Base-by-base conservation (phyloP, 2,888 invertebrate species). In the Athalia rosae region DNA sequence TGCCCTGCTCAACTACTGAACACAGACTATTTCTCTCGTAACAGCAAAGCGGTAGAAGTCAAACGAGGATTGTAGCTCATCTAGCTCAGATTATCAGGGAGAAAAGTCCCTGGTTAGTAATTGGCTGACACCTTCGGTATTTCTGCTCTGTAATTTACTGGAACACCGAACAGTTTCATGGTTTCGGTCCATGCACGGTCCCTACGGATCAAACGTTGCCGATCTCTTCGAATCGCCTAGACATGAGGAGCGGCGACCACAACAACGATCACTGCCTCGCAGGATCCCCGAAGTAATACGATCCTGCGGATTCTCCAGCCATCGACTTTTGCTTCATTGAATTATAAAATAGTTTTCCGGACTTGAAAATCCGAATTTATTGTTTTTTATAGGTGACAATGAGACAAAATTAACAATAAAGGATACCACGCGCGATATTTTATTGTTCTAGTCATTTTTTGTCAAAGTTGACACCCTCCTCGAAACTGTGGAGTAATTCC, bases 51-150 rank as follows among this genome's bases (percentile, higher is more conserved):
- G 71, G 71, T 58, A 71, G 45, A 58, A 71, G 71, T 71, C 71
- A 71, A 71, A 71, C 56, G 69, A 71, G 56, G 11, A 28, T 15
- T 62, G 62, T 62, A 76, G 66, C 64, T 76, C 56, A 64, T 76
- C 56, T 58, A 47, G 28, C 47, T 66, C 56, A n/a, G 56, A 73
- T 43, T 69, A 66, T 48, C 43, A 62, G 61, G 11, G 58, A 58
- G 76, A 64, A 53, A 15, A 43, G 67, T 77, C 48, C 48, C 77
- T 67, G 67, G 67, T 69, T 77, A 77, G 67, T 77, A 77, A 77
- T 77, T 77, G 77, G 67, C 77, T 61, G 61, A 77, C 77, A 77
- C 77, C 67, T 77, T 67, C 67, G 67, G 77, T 15, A 48, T 15
- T 77, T 45, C 67, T 61, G 67, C 63, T 61, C 61, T 74, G 61